These are phyloP conservation scores for Tychaedon coryphoeus DNA, from an alignment of 2,113 vertebrate species.

Conservation along the genomic window DNA sequence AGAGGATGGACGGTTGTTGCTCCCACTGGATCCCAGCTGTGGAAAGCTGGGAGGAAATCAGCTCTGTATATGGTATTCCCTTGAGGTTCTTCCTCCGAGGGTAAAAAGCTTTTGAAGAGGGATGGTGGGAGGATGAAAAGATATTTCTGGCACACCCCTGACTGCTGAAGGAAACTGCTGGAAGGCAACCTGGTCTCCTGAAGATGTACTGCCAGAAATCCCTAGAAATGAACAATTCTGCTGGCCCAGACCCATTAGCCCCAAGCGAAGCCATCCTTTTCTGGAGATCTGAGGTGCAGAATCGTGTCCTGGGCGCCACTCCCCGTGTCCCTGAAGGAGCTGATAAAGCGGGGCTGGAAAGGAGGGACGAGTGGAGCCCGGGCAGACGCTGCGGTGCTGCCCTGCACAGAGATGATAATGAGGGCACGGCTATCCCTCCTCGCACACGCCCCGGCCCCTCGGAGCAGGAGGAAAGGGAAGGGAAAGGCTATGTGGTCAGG, in stretches of 20 bases:
- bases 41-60: not conserved
- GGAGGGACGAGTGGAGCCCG: not conserved
- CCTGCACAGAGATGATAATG: slow-evolving; percentile 27
- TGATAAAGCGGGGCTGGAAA: not conserved
- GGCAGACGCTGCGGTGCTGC: not conserved
- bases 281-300: not conserved
- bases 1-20: fast-evolving
- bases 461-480: slow-evolving; percentile 22
- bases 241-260: not conserved
- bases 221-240: not conserved
- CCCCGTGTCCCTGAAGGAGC: not conserved
- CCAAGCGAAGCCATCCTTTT: not conserved
- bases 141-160: not conserved
- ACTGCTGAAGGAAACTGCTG: not conserved
- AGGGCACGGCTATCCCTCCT: slow-evolving; percentile 1
- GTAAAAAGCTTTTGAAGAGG: not conserved
- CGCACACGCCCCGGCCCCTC: not conserved
- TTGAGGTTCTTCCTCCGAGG: not conserved
- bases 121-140: not conserved
- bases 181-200: not conserved
- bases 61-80: not conserved
- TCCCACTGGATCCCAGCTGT: not conserved
- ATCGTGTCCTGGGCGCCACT: not conserved
- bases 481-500: slow-evolving; percentile 41
- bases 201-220: not conserved